Percentiles rank a stretch among this genome's conserved stretches.
Conservation (phyloP, 2,797 vertebrate species). For the Peromyscus melanophrys region DNA sequence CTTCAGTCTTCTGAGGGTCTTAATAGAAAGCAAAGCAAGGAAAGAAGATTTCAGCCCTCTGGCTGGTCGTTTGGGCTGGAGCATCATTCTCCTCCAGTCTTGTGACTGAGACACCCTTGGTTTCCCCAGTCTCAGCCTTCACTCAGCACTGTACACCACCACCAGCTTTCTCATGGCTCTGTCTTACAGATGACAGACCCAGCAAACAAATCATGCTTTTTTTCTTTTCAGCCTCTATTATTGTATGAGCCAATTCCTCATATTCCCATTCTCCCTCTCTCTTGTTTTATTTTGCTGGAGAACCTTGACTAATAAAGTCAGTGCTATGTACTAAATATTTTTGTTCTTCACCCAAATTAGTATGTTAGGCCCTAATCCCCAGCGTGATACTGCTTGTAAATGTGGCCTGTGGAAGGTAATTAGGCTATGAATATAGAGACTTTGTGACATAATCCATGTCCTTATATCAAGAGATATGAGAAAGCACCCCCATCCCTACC, state of each 20-base stretch:
- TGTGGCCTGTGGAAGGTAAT: neutral
- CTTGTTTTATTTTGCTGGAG: neutral
- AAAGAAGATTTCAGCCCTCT: neutral
- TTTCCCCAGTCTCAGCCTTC: neutral
- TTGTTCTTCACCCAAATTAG: neutral
- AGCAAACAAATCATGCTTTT: neutral
- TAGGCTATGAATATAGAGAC: neutral
- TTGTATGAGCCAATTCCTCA: neutral
- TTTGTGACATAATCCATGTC: neutral
- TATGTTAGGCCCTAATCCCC: neutral
- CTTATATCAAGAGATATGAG: neutral
- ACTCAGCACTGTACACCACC: neutral
- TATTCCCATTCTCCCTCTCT: neutral
- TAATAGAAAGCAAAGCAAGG: neutral
- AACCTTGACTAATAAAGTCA: neutral
- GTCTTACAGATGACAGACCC: neutral
- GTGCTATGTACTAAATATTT: neutral
- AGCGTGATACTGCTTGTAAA: neutral
- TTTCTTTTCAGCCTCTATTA: neutral
- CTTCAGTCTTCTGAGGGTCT: neutral
- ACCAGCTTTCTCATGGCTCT: neutral
- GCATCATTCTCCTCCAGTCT: neutral
- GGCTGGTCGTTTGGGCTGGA: too few relatives aligned
- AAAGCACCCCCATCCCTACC: fast-evolving
- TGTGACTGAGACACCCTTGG: neutral